Percentiles rank a stretch among this genome's conserved stretches.
Evolutionary conservation across 1,140 invertebrate genomes (phyloP).

Genomic region (Daktulosphaira vitifoliae): DNA sequence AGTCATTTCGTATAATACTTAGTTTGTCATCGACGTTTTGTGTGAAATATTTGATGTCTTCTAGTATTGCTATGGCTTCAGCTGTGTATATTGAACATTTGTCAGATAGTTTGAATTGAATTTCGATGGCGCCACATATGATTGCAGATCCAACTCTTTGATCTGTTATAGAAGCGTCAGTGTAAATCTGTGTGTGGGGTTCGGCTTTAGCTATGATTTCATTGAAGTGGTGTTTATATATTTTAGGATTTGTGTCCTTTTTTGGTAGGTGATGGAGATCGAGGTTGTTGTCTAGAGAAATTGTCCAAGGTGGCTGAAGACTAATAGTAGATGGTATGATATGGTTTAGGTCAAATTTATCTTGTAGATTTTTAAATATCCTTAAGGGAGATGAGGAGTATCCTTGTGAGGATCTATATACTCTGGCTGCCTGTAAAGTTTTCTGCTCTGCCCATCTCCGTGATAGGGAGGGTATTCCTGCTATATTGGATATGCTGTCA

Average conservation of each 20-base stretch:
- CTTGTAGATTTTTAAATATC: background rate
- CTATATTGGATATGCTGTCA: background rate
- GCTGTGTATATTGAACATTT: background rate
- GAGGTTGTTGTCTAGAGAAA: too few species aligned
- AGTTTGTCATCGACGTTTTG: background rate
- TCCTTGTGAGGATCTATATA: background rate
- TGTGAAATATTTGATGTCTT: slow-evolving; percentile 3
- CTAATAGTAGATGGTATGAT: background rate
- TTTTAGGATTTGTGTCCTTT: too few species aligned
- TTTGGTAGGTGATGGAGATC: background rate
- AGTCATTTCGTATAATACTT: background rate
- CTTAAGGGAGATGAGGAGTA: background rate
- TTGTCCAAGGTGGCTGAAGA: too few species aligned
- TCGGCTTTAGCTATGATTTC: background rate
- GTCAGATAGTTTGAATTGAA: background rate
- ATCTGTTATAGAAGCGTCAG: background rate
- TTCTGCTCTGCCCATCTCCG: background rate
- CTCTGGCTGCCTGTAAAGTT: background rate
- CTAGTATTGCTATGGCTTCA: background rate
- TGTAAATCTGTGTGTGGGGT: background rate
- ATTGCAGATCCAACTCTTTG: background rate
- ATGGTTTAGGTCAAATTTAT: background rate
- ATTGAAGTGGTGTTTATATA: background rate
- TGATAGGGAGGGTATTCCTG: slow-evolving; percentile 11
- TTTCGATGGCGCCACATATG: background rate